A percentile compares a stretch with the other conserved stretches of the same genome.
Conservation (phyloP, 2,113 vertebrate genomes). For the Leptosomus discolor region DNA sequence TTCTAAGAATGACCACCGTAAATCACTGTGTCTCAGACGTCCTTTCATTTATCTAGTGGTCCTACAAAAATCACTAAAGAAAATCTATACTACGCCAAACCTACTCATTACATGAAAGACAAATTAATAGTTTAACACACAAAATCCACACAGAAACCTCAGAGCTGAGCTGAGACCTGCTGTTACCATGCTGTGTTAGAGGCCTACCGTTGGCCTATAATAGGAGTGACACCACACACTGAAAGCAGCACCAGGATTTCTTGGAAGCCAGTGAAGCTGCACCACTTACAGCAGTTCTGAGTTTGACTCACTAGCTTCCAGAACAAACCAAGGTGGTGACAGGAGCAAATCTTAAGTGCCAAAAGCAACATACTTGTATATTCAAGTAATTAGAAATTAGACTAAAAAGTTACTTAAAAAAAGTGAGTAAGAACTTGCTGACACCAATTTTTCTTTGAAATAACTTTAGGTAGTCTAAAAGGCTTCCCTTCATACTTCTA, state of each 20-base stretch:
- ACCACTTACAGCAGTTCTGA: not conserved
- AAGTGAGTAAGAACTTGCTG: slow-evolving; percentile 30
- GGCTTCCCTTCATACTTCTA: not conserved
- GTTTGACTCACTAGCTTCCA: not conserved
- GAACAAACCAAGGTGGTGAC: not conserved
- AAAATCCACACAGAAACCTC: not conserved
- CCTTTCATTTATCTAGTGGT: not conserved
- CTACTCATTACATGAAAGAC: not conserved
- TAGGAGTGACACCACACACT: not conserved
- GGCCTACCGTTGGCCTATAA: not conserved
- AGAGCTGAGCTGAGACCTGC: not conserved
- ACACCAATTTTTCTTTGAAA: slow-evolving; percentile 23
- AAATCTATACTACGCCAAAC: not conserved
- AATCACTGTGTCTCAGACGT: not conserved
- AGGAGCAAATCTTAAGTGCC: slow-evolving; percentile 2
- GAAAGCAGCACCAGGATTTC: not conserved
- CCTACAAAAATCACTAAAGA: not conserved
- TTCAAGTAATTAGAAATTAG: slow-evolving; percentile 33
- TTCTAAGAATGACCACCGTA: not conserved
- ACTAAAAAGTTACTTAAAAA: not conserved
- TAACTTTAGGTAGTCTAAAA: slow-evolving; percentile 15
- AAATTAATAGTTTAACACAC: not conserved
- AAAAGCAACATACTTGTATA: not conserved
- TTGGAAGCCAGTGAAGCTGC: not conserved
- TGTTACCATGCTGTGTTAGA: not conserved